phyloP scores from a whole-genome alignment of 1,140 invertebrate genomes.

The Eriosoma lanigerum region DNA sequence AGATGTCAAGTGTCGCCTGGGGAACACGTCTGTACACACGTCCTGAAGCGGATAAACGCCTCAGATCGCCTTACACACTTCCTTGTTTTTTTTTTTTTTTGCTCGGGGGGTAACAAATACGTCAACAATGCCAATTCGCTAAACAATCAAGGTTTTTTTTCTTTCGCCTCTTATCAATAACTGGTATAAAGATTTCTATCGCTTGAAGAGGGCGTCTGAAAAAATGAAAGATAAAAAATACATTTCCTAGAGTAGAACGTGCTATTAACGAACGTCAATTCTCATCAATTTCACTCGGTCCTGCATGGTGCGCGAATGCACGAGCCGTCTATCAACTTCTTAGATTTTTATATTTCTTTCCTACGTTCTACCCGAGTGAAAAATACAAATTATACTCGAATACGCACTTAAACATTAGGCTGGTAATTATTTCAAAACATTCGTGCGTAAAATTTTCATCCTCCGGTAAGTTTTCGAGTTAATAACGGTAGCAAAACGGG shows the following conservation, averaged over 20 bases:
- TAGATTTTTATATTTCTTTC: slow-evolving; percentile 26
- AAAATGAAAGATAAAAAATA: slow-evolving; percentile 41
- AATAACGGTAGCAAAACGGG: slow-evolving; percentile 1
- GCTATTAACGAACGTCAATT: slow-evolving; percentile 23
- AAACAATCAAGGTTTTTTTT: slow-evolving; percentile 46
- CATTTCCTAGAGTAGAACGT: background rate
- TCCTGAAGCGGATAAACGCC: slow-evolving; percentile 49
- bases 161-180: background rate
- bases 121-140: slow-evolving; percentile 49
- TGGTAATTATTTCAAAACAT: slow-evolving; percentile 48
- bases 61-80: slow-evolving; percentile 24
- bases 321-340: background rate
- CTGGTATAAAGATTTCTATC: slow-evolving; percentile 30
- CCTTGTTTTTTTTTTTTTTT: background rate
- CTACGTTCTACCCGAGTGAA: background rate
- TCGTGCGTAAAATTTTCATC: slow-evolving; percentile 48
- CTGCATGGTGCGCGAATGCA: too few relatives aligned
- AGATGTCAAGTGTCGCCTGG: slow-evolving; percentile 50
- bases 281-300: background rate
- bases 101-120: slow-evolving; percentile 14
- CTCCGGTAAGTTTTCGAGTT: slow-evolving; percentile 44
- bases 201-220: slow-evolving; percentile 14
- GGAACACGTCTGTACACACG: slow-evolving; percentile 45
- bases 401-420: background rate
- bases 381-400: background rate